phyloP scores from a whole-genome alignment of 2,888 invertebrate species.

The Ichneumon xanthorius region DNA sequence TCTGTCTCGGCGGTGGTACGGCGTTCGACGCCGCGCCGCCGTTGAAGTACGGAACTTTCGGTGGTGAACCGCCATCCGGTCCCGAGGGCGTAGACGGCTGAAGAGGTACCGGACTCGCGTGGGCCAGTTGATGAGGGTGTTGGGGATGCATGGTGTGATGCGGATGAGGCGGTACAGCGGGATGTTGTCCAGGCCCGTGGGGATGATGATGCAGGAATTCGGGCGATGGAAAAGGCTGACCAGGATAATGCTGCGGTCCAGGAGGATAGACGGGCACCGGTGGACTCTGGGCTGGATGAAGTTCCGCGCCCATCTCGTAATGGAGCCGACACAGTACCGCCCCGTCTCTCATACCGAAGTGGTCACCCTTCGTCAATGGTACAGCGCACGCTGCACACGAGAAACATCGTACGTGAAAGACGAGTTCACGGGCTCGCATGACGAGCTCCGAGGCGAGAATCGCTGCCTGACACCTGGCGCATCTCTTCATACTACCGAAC shows the following conservation, averaged over 20 bases:
- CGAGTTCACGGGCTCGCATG: constrained; percentile 96
- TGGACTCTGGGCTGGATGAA: constrained; percentile 83
- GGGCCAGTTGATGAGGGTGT: constrained; percentile 84
- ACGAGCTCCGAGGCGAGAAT: constrained; percentile 97
- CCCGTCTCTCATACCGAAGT: constrained; percentile 96
- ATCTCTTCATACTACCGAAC: constrained; percentile 93
- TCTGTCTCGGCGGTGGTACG: constrained; percentile 90
- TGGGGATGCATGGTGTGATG: constrained; percentile 82
- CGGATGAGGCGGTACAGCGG: constrained; percentile 77
- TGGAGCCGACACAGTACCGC: constrained; percentile 94
- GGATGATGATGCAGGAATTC: constrained; percentile 85
- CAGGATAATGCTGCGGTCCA: constrained; percentile 84
- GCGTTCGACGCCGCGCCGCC: constrained; percentile 86
- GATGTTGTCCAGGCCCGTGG: constrained; percentile 82
- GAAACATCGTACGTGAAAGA: constrained; percentile 98
- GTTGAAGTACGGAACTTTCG: constrained; percentile 87
- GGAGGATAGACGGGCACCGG: constrained; percentile 84
- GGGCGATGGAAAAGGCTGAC: constrained; percentile 87
- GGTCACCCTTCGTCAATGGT: constrained; percentile 96
- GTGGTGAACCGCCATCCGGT: constrained; percentile 82
- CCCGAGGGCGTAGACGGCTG: constrained; percentile 87
- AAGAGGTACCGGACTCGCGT: constrained; percentile 84
- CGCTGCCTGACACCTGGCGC: constrained; percentile 95
- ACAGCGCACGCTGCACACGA: constrained; percentile 95
- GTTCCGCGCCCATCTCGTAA: constrained; percentile 87